Evolutionary conservation across 2,113 vertebrate genomes (phyloP).

Genomic region (Alectura lathami): DNA sequence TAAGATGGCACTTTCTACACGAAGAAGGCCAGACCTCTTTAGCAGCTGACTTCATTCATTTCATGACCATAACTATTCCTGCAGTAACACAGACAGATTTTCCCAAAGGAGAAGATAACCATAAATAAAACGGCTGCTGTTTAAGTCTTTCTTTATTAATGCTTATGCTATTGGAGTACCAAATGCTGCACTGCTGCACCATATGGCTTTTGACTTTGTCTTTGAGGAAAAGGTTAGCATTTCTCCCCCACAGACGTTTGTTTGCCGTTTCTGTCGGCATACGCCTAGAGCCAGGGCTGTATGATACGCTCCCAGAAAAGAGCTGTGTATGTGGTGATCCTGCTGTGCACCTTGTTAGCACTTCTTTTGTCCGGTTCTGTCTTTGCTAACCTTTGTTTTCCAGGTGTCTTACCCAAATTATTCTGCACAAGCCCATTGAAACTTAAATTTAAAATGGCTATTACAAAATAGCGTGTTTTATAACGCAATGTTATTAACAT

Average conservation of each 20-base stretch:
- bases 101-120: neutral
- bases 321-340: neutral
- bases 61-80: neutral
- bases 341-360: neutral
- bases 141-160: neutral
- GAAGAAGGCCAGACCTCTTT: neutral
- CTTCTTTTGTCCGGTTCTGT: neutral
- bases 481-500: neutral
- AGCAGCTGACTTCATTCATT: neutral
- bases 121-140: neutral
- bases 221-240: neutral
- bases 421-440: neutral
- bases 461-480: neutral
- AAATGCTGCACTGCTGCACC: neutral
- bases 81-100: neutral
- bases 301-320: neutral
- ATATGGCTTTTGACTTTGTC: neutral
- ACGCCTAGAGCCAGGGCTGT: neutral
- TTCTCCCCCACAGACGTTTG: neutral
- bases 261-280: rapidly evolving
- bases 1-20: neutral
- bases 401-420: neutral
- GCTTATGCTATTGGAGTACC: neutral
- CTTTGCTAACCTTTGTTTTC: conserved; percentile 1
- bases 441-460: neutral